Conservation (phyloP, 2,888 invertebrate species). For the Lepidocyrtinus sp. region DNA sequence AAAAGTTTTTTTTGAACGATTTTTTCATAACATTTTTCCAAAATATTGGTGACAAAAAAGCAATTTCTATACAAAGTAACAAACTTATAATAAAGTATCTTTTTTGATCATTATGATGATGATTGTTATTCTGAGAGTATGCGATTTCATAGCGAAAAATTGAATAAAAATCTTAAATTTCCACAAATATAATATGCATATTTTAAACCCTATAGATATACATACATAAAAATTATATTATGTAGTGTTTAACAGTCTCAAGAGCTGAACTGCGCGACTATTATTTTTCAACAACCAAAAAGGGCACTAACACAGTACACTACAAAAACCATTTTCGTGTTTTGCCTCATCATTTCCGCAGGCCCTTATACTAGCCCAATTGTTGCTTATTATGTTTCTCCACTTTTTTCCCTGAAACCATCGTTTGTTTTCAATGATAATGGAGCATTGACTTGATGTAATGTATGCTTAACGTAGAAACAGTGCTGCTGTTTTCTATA, state of each 20-base stretch:
- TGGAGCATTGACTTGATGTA: constrained; percentile 18
- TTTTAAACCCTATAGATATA: constrained; percentile 28
- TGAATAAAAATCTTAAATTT: constrained; percentile 53
- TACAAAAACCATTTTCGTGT: not conserved
- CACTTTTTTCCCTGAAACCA: not conserved
- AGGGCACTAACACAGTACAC: constrained; percentile 60
- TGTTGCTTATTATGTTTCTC: not conserved
- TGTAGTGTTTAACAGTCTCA: constrained; percentile 61
- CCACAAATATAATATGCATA: constrained; percentile 50
- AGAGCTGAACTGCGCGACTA: constrained; percentile 64
- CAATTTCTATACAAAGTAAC: constrained; percentile 63
- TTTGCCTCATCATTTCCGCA: not conserved
- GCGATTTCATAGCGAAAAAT: constrained; percentile 61
- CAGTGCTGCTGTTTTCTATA: constrained; percentile 40
- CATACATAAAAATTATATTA: constrained; percentile 46
- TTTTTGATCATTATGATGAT: constrained; percentile 11
- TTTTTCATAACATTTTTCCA: constrained; percentile 14
- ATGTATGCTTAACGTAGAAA: constrained; percentile 5
- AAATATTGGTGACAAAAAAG: constrained; percentile 56
- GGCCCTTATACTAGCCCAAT: not conserved
- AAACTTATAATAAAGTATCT: constrained; percentile 50
- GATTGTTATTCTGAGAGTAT: constrained; percentile 37
- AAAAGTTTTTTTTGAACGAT: constrained; percentile 34
- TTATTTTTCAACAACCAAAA: constrained; percentile 61
- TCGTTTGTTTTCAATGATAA: too few species aligned